Percentiles rank a stretch among this genome's conserved stretches.
These are phyloP conservation scores for Coracopsis vasa DNA, from an alignment of 2,113 vertebrate genomes.

Conservation along the genomic window DNA sequence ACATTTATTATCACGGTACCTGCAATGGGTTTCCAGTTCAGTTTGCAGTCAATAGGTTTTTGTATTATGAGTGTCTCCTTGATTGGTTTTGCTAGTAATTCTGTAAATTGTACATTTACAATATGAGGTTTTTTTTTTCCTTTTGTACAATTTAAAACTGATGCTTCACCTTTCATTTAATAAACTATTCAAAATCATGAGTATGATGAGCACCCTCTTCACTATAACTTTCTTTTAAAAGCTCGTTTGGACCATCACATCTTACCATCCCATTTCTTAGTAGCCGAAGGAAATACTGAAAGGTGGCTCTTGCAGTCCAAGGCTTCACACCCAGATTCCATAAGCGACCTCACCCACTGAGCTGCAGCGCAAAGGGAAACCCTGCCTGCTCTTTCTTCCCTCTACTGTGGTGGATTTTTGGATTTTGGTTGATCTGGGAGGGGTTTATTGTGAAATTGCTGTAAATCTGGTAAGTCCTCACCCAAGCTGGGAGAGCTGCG, in stretches of 20 bases:
- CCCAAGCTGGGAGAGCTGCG: neutral
- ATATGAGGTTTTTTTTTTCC: conserved; percentile 84
- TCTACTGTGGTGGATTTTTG: neutral
- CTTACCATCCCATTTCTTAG: conserved; percentile 46
- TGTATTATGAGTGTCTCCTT: conserved; percentile 86
- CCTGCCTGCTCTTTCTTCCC: neutral
- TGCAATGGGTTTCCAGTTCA: conserved; percentile 81
- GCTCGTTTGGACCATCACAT: conserved; percentile 72
- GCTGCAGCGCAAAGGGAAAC: neutral
- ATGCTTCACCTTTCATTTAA: conserved; percentile 93
- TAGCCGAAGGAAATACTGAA: neutral
- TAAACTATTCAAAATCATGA: conserved; percentile 89
- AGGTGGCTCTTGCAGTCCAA: neutral
- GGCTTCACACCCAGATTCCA: neutral
- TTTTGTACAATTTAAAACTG: conserved; percentile 97
- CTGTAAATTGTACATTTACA: conserved; percentile 93
- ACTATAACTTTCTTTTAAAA: conserved; percentile 52
- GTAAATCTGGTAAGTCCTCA: neutral
- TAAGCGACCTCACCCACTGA: neutral
- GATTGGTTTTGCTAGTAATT: conserved; percentile 89
- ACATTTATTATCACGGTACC: conserved; percentile 73
- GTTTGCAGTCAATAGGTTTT: conserved; percentile 84
- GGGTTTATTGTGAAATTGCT: neutral
- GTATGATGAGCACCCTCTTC: conserved; percentile 75
- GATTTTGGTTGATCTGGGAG: neutral